Percentiles rank a stretch among this genome's conserved stretches.
phyloP scores from a whole-genome alignment of 2,888 invertebrate genomes.

The Conistra vaccinii region DNA sequence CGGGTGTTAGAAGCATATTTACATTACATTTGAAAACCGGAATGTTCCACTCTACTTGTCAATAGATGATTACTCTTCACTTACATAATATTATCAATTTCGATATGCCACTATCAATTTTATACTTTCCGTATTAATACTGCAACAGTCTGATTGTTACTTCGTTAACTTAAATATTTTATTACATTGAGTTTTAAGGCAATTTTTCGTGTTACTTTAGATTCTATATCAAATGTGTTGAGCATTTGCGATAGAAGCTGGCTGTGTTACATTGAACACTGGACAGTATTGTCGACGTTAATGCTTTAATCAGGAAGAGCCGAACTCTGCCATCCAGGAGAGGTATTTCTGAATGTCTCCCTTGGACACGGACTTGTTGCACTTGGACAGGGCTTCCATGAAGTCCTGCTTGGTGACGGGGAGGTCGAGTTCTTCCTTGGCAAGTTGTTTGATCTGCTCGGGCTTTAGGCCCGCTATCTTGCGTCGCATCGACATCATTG shows the following conservation, averaged over 20 bases:
- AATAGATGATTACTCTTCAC: slow-evolving; percentile 63
- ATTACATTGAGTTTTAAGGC: slow-evolving; percentile 78
- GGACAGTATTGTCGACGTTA: slow-evolving; percentile 47
- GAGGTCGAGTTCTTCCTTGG: slow-evolving; percentile 98
- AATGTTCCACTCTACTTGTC: slow-evolving; percentile 67
- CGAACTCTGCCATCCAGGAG: slow-evolving; percentile 99
- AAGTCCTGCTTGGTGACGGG: slow-evolving; percentile 98
- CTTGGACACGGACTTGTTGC: slow-evolving; percentile 98
- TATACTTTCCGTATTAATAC: slow-evolving; percentile 83
- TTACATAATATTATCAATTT: slow-evolving; percentile 70
- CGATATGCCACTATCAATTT: slow-evolving; percentile 81
- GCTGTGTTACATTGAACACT: slow-evolving; percentile 38
- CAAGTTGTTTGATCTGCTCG: slow-evolving; percentile 98
- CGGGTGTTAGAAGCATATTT: slow-evolving; percentile 64
- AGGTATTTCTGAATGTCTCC: slow-evolving; percentile 98
- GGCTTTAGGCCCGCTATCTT: slow-evolving; percentile 98
- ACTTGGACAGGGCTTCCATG: slow-evolving; percentile 97
- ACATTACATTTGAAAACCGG: slow-evolving; percentile 67
- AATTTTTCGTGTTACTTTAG: slow-evolving; percentile 69
- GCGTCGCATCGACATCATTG: slow-evolving; percentile 99
- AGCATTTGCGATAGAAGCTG: slow-evolving; percentile 56
- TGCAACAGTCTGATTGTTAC: slow-evolving; percentile 82
- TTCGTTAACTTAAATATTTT: slow-evolving; percentile 66
- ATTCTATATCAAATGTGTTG: slow-evolving; percentile 62
- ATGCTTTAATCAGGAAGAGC: slow-evolving; percentile 94